phyloP scores from a whole-genome alignment of 1,140 invertebrate species.

The Panulirus ornatus region DNA sequence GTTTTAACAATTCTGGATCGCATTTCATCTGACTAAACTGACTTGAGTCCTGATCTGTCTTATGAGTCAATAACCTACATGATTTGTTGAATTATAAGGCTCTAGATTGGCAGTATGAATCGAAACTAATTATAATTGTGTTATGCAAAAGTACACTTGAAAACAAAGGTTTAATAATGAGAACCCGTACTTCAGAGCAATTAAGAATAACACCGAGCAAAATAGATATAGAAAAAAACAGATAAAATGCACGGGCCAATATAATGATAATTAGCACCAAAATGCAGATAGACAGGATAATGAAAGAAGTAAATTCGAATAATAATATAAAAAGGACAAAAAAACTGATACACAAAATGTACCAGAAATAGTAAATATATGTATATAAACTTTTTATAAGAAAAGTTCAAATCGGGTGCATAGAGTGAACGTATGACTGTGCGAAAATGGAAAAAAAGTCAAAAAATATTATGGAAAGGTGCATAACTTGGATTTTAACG shows the following conservation, averaged over 20 bases:
- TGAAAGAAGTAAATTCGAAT: constrained; percentile 53
- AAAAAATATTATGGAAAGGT: constrained; percentile 73
- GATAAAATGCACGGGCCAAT: constrained; percentile 73
- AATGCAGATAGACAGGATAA: constrained; percentile 72
- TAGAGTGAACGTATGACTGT: constrained; percentile 69
- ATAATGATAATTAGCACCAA: constrained; percentile 68
- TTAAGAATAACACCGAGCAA: constrained; percentile 70
- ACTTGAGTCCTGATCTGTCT: constrained; percentile 48
- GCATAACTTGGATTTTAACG: constrained; percentile 72
- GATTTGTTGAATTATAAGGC: constrained; percentile 30
- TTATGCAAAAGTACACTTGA: constrained; percentile 69
- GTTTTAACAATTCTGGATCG: constrained; percentile 26
- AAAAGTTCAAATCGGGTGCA: constrained; percentile 71
- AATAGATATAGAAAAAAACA: constrained; percentile 67
- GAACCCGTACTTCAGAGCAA: constrained; percentile 72
- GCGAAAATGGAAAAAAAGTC: constrained; percentile 66
- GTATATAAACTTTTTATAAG: constrained; percentile 70
- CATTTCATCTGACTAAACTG: constrained; percentile 16
- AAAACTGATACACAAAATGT: constrained; percentile 71
- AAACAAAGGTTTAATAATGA: constrained; percentile 59
- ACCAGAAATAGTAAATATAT: constrained; percentile 71
- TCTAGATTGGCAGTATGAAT: constrained; percentile 50
- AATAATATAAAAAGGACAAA: constrained; percentile 68
- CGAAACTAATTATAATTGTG: constrained; percentile 65
- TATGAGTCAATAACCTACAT: constrained; percentile 42